Evolutionary conservation across 2,888 invertebrate species (phyloP).

Genomic region (Campopleginae sp.): DNA sequence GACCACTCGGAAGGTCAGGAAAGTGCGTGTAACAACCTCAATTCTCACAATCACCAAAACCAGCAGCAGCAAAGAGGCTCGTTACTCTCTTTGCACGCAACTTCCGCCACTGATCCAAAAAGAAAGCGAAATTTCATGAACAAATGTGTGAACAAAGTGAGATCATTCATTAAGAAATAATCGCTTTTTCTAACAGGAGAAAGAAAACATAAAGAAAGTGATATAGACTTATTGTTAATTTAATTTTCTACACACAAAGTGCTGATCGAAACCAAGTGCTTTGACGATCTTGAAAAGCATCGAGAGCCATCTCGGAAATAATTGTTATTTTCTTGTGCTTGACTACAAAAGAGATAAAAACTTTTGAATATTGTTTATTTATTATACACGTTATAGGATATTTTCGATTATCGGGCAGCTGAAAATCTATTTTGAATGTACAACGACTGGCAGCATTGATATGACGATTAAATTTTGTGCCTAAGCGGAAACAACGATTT

Average conservation of each 20-base stretch:
- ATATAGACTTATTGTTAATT: slow-evolving; percentile 65
- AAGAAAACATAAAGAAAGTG: slow-evolving; percentile 56
- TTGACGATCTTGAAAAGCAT: slow-evolving; percentile 8
- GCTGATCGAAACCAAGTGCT: slow-evolving; percentile 25
- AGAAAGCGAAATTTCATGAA: slow-evolving; percentile 93
- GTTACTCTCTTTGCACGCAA: slow-evolving; percentile 86
- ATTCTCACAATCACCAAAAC: slow-evolving; percentile 18
- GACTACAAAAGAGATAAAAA: background rate
- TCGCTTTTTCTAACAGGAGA: slow-evolving; percentile 4
- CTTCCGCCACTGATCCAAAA: slow-evolving; percentile 86
- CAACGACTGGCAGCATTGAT: slow-evolving; percentile 77
- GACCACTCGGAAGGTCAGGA: slow-evolving; percentile 74
- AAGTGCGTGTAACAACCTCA: slow-evolving; percentile 5
- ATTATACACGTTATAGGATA: slow-evolving; percentile 43
- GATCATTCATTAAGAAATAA: slow-evolving; percentile 81
- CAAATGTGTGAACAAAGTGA: slow-evolving; percentile 83
- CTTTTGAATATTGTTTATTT: slow-evolving; percentile 33
- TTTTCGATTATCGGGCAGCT: slow-evolving; percentile 53
- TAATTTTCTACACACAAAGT: slow-evolving; percentile 56
- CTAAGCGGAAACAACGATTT: slow-evolving; percentile 69
- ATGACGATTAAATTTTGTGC: slow-evolving; percentile 75
- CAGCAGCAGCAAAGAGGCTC: slow-evolving; percentile 84
- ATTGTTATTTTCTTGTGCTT: background rate
- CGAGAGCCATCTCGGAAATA: background rate
- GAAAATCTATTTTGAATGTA: slow-evolving; percentile 66